Evolutionary conservation across 2,797 vertebrate species (phyloP).

Genomic region (Oceanodroma leucorhoa): DNA sequence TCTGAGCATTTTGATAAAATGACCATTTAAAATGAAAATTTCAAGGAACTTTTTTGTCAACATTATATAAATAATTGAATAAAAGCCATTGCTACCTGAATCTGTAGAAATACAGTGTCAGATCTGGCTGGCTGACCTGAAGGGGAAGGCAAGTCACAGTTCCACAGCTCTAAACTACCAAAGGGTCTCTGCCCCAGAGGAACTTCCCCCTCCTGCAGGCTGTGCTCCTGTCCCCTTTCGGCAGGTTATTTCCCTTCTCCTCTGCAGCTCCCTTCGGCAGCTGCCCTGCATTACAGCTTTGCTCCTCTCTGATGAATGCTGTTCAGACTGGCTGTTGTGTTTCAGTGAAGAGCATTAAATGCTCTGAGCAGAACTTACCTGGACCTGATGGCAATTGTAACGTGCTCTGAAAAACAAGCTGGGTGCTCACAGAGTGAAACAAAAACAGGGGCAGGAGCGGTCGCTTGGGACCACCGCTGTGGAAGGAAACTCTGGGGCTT

Average conservation of each 20-base stretch:
- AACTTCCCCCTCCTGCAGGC: not conserved
- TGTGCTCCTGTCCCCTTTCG: not conserved
- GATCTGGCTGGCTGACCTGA: not conserved
- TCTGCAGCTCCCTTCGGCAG: not conserved
- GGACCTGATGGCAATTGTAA: not conserved
- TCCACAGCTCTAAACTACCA: not conserved
- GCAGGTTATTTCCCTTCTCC: not conserved
- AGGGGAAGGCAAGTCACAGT: not conserved
- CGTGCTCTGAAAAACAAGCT: not conserved
- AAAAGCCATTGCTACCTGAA: not conserved
- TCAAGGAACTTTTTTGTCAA: not conserved
- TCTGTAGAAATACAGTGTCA: not conserved
- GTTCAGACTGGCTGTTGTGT: not conserved
- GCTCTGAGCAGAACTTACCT: not conserved
- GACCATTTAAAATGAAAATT: not conserved
- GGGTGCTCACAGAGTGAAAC: not conserved
- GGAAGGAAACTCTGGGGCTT: not conserved
- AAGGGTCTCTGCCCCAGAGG: fast-evolving
- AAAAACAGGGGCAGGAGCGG: not conserved
- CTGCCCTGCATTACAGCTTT: not conserved
- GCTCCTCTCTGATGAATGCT: not conserved
- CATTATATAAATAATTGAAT: not conserved
- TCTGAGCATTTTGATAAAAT: not conserved
- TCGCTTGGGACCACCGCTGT: fast-evolving
- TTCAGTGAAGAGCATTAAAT: not conserved